Evolutionary conservation across 2,797 vertebrate species (phyloP), one percentile per base, ranked within the genome.

Genomic region (Salarias fasciatus): DNA sequence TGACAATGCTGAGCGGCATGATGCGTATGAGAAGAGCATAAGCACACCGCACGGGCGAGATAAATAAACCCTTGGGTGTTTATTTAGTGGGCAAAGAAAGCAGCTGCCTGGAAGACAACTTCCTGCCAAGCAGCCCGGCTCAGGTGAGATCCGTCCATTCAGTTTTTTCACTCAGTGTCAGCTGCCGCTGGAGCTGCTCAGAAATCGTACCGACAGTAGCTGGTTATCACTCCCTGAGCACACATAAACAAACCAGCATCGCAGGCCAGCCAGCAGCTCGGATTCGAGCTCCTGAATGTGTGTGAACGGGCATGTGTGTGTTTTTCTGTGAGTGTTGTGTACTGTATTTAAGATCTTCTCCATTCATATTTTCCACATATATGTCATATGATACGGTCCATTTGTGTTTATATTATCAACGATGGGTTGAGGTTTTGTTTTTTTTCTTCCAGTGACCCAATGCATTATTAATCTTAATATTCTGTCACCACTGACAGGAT

Each of bases 121-220:
- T 56, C 68, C 43, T 1, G 24, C 54, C 70, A 69, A 51, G 41
- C 31, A 74, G 43, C n/a, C 41, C 3, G 65, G 52, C 56, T 42
- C 53, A 38, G 51, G 33, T 72, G 63, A 72, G 75, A 77, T 70
- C 50, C 72, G 64, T 53, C 58, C 63, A 76, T 77, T 83, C 68
- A 75, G 83, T 73, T 71, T 65, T 24, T 24, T 24, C 24, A 24
- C 59, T 67, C 40, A 69, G 57, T 30, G 56, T 3, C 10, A 67
- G 54, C 63, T 63, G 63, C 71, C 57, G 50, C 63, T 67, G 69
- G 46, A 74, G 72, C 66, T 75, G 54, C 79, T 80, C 61, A 52
- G 70, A 71, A 63, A 77, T 58, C 71, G 75, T 79, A 79, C 48
- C 69, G 76, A 69, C 81, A 51, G 79, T 62, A 78, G 83, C 76